These are phyloP conservation scores for Protula sp. DNA, from an alignment of 2,888 invertebrate genomes.

Conservation along the genomic window DNA sequence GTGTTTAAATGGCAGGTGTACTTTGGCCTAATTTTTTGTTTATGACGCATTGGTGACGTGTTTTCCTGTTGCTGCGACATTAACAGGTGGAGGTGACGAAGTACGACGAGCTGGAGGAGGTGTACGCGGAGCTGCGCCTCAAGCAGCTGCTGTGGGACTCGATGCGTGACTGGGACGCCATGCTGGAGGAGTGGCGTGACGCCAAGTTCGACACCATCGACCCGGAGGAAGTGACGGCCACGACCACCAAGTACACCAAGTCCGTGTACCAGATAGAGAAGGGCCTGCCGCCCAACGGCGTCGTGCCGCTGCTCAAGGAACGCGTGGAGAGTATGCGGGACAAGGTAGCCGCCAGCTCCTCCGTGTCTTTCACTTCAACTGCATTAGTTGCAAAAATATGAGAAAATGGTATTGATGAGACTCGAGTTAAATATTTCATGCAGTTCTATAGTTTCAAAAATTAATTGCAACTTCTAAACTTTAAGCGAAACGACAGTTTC, in stretches of 20 bases:
- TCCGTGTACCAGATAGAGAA: constrained; percentile 75
- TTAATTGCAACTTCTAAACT: too few relatives aligned
- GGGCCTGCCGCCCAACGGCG: constrained; percentile 73
- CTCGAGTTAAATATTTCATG: too few relatives aligned
- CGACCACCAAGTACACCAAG: constrained; percentile 65
- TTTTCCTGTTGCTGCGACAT: background rate
- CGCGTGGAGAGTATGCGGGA: constrained; percentile 74
- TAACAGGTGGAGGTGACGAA: constrained; percentile 73
- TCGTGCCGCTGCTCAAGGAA: constrained; percentile 70
- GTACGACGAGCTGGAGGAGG: constrained; percentile 74
- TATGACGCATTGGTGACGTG: too few relatives aligned
- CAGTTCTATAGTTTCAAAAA: too few relatives aligned
- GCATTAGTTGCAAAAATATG: too few relatives aligned
- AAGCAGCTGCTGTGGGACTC: constrained; percentile 76
- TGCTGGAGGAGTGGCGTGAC: constrained; percentile 65
- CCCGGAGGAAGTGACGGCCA: constrained; percentile 68
- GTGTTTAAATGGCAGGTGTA: too few relatives aligned
- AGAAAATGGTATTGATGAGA: too few relatives aligned
- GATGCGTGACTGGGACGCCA: constrained; percentile 68
- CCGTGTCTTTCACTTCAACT: too few relatives aligned
- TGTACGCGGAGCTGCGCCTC: constrained; percentile 72
- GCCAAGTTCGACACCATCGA: constrained; percentile 59
- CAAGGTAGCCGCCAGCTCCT: too few relatives aligned
- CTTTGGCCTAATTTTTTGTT: too few relatives aligned
- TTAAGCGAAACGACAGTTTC: too few relatives aligned